Evolutionary conservation across 2,113 vertebrate genomes (phyloP).

Genomic region (Microcebus griseorufus): DNA sequence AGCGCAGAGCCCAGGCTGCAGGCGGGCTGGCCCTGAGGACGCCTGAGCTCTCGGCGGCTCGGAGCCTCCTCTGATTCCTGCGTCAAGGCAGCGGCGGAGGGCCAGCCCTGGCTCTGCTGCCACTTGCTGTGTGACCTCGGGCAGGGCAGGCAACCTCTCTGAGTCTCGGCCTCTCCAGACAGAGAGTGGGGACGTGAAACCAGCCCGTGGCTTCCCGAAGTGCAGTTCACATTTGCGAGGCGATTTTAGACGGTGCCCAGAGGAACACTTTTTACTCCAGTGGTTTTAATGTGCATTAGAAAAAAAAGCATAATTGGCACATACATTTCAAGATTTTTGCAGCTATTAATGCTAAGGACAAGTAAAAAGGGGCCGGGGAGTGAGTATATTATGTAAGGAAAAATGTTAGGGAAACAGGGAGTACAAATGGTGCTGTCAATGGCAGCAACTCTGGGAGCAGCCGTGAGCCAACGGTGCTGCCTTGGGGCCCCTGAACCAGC

Average conservation of each 20-base stretch:
- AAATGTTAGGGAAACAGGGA: rapidly evolving
- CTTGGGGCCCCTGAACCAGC: rapidly evolving
- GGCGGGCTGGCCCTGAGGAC: too few species aligned
- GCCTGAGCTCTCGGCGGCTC: neutral
- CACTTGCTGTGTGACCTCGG: neutral
- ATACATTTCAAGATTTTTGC: neutral
- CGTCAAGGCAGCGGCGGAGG: rapidly evolving
- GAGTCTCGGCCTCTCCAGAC: neutral
- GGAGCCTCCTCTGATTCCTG: neutral
- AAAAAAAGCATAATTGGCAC: too few species aligned
- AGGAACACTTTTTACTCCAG: rapidly evolving
- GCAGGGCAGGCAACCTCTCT: neutral
- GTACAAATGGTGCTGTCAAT: rapidly evolving
- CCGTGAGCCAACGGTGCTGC: rapidly evolving
- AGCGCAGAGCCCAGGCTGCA: neutral
- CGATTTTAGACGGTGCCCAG: rapidly evolving
- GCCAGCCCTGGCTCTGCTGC: neutral
- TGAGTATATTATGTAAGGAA: rapidly evolving
- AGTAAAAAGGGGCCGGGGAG: rapidly evolving
- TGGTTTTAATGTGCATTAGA: neutral
- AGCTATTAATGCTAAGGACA: neutral
- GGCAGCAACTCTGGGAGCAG: neutral
- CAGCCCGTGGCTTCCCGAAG: rapidly evolving
- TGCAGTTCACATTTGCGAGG: rapidly evolving
- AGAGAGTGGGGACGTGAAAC: neutral